Evolutionary conservation across 2,888 invertebrate genomes (phyloP), one percentile per base, ranked within the genome.

Genomic region (Andricus curvator): DNA sequence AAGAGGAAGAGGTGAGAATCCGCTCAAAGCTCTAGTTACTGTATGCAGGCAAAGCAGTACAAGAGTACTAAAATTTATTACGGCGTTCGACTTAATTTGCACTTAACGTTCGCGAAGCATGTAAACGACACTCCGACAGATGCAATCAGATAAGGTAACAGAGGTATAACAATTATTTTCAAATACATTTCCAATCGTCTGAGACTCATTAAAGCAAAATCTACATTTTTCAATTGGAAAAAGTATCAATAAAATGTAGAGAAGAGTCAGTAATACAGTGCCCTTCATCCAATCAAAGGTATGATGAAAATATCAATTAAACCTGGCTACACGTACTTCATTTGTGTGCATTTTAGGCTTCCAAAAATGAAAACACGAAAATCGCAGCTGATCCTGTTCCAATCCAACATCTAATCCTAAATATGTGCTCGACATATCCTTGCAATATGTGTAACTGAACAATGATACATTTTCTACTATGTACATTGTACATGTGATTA

Each of bases 11-110:
- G 56, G 74, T 74, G 51, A 74, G 51, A 74, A 74, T 74, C 48
- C 74, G 74, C 48, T 74, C 74, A 62, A 51, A 80, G 80, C 80
- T 80, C 80, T 77, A 80, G 80, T 80, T 80, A 80, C 80, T 62
- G n/a, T 80, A 78, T 80, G 64, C 33, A 74, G 51, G 80, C 80
- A 78, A 80, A 70, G 70, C 70, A 56, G 64, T 56, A 51, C 48
- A 22, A 25, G 22, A 74, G 80, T 77, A 29, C 60, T 77, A 44
- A 68, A 80, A 80, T 80, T 80, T 80, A 80, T 80, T 77, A 74
- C 65, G 70, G 51, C 65, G 65, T 80, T 70, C 78, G 51, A 80
- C 64, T 78, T 80, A 80, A 80, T 80, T 80, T 80, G 78, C 77
- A 70, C 78, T 78, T 67, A 78, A 80, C 70, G 70, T 64, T 78